Percentiles rank a stretch among this genome's conserved stretches.
Evolutionary conservation across 1,140 invertebrate genomes (phyloP).

Genomic region (Megathymus violae): DNA sequence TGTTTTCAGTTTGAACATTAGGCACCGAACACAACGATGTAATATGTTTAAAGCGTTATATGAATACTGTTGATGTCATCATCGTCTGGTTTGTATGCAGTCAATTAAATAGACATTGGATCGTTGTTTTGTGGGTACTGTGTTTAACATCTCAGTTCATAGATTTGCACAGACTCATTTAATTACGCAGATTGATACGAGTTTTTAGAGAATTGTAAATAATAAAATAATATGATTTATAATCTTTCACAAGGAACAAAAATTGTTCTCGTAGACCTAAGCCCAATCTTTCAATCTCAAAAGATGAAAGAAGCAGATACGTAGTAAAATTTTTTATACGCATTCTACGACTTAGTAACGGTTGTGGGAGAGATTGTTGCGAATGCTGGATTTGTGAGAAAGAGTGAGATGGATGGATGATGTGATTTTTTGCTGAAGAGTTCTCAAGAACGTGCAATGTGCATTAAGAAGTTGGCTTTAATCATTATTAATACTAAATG

Average conservation of each 20-base stretch:
- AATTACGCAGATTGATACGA: neutral
- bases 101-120: conserved; percentile 12
- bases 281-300: conserved; percentile 38
- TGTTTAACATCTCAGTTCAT: neutral
- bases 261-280: too few species aligned
- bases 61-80: conserved; percentile 16
- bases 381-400: conserved; percentile 24
- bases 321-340: conserved; percentile 61
- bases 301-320: conserved; percentile 54
- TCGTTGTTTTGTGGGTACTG: conserved; percentile 5
- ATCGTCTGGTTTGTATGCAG: conserved; percentile 5
- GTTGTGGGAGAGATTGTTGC: conserved; percentile 42
- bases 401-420: conserved; percentile 46
- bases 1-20: too few species aligned
- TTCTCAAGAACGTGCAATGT: conserved; percentile 45
- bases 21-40: neutral
- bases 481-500: conserved; percentile 15
- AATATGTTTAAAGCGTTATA: neutral
- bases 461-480: conserved; percentile 37
- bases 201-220: too few species aligned
- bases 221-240: too few species aligned
- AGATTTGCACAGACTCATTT: neutral
- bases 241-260: too few species aligned
- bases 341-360: conserved; percentile 70
- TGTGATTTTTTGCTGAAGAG: conserved; percentile 53